Percentiles rank a stretch among this genome's conserved stretches.
phyloP scores from a whole-genome alignment of 2,888 invertebrate genomes.

The Ariolimax columbianus region DNA sequence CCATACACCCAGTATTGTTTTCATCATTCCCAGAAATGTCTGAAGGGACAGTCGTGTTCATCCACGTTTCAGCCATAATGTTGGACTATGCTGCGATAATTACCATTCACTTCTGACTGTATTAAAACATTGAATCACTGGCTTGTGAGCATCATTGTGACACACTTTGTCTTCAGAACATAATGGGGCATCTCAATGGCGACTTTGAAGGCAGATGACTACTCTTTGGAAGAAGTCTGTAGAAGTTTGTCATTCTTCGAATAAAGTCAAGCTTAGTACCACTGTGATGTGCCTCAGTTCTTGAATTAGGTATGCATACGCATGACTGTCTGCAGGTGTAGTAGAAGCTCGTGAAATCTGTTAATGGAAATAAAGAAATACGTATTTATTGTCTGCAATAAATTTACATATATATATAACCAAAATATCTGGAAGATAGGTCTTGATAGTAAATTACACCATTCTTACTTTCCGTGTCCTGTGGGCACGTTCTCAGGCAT shows the following conservation, averaged over 20 bases:
- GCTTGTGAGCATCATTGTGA: background rate
- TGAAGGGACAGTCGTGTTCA: background rate
- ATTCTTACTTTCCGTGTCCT: too few species aligned
- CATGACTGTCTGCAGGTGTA: too few species aligned
- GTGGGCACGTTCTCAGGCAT: too few species aligned
- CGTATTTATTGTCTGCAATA: too few species aligned
- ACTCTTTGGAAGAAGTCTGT: background rate
- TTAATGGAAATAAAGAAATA: too few species aligned
- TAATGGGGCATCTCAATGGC: background rate
- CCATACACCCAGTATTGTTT: background rate
- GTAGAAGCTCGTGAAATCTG: too few species aligned
- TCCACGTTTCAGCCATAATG: slow-evolving; percentile 9
- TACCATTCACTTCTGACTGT: background rate
- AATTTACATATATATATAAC: too few species aligned
- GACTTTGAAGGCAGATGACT: background rate
- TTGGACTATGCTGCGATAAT: background rate
- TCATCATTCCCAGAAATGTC: background rate
- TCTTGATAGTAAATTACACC: too few species aligned
- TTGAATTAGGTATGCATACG: too few species aligned
- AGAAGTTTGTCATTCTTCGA: background rate
- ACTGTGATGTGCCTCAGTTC: too few species aligned
- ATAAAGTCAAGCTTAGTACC: too few species aligned
- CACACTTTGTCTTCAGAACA: background rate
- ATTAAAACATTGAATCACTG: background rate
- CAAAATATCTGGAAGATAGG: too few species aligned